Evolutionary conservation across 1,140 invertebrate genomes (phyloP), one percentile per base, ranked within the genome.

Genomic region (Cotesia chilonis): DNA sequence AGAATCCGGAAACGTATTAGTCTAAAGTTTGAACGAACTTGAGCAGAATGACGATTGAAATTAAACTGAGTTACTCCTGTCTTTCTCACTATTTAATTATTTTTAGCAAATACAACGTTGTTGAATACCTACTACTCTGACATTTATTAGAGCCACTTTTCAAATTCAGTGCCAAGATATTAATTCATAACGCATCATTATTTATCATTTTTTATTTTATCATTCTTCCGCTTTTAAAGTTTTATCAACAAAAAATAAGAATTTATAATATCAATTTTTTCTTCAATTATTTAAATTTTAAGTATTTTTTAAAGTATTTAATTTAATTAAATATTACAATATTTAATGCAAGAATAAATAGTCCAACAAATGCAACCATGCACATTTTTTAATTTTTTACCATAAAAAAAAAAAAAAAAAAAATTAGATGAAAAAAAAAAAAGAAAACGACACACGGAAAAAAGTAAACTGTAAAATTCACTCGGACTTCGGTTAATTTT

Each of bases 121-220:
- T 51, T 41, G 36, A 60, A 61, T 70, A 60, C 60, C 17, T 61
- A 57, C 65, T 54, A 28, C 57, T 59, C 57, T 57, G 38, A 70
- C 67, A 52, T 70, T 70, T 70, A 70, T 70, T 55, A 70, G 60
- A 70, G 38, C 20, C 20, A 36, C 37, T 70, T 70, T 61, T 60
- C 55, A 35, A 70, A 70, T 70, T 20, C 14, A 14, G 60, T 47
- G 55, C 57, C 68, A 70, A 70, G 59, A 70, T 41, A 47, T 38
- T 7, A 63, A 63, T 63, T 41, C 36, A 60, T 12, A 20, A 60
- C 6, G 37, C 36, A n/a, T 38, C 7, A 41, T n/a, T 37, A 28
- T 63, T 28, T 37, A 47, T 47, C 10, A 47, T 9, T 47, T 47
- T 47, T 47, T 47, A 9, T 6, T 47, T 9, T 9, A 47, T 6